Evolutionary conservation across 2,797 vertebrate species (phyloP).

Genomic region (Sciurus vulgaris): DNA sequence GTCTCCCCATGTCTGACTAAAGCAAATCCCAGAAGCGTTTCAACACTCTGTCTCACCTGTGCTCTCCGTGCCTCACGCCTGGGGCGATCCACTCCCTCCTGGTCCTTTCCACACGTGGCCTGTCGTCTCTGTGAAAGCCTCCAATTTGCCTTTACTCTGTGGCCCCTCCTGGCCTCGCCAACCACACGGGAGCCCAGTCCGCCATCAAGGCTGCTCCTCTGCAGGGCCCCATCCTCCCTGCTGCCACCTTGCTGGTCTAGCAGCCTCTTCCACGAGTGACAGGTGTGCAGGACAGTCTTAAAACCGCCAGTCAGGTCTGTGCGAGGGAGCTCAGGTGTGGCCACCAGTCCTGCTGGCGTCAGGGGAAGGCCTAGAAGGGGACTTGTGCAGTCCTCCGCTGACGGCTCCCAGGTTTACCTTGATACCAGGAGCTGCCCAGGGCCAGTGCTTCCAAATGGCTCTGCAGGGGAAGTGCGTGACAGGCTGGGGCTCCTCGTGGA

Average conservation of each 20-base stretch:
- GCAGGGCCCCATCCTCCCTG: fast-evolving
- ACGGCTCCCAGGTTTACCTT: fast-evolving
- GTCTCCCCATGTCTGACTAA: neutral
- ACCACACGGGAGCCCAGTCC: too few relatives aligned
- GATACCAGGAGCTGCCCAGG: too few relatives aligned
- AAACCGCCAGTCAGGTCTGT: neutral
- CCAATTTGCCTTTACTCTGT: neutral
- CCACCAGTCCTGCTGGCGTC: too few relatives aligned
- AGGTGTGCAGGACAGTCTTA: neutral
- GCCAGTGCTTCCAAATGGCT: neutral
- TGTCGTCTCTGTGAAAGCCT: neutral
- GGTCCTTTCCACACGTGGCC: neutral
- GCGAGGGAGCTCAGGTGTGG: neutral
- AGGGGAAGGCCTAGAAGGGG: too few relatives aligned
- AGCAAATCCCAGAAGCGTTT: neutral
- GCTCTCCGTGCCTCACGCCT: neutral
- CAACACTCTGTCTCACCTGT: neutral
- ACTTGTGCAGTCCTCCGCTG: too few relatives aligned
- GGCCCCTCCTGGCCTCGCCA: neutral
- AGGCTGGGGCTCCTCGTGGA: neutral
- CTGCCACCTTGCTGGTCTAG: too few relatives aligned
- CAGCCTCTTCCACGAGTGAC: fast-evolving
- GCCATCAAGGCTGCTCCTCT: too few relatives aligned
- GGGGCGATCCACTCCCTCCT: fast-evolving
- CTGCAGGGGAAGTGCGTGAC: neutral